phyloP scores from a whole-genome alignment of 1,140 invertebrate genomes.

The Tribolium castaneum region DNA sequence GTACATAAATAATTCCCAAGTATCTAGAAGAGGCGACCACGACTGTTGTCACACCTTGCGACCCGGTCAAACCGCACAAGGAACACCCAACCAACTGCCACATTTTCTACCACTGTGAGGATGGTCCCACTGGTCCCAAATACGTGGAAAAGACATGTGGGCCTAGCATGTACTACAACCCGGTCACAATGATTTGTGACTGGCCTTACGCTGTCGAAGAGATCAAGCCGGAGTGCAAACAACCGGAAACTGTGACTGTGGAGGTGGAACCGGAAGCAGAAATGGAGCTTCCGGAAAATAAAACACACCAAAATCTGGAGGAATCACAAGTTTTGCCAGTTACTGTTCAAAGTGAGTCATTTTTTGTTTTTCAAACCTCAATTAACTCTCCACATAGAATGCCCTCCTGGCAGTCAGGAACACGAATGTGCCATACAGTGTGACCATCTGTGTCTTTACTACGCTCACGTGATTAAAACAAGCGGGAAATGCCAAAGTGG shows the following conservation, averaged over 20 bases:
- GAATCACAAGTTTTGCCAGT: background rate
- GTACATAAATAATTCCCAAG: background rate
- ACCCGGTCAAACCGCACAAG: slow-evolving; percentile 63
- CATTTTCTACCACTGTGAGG: slow-evolving; percentile 71
- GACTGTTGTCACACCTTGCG: slow-evolving; percentile 59
- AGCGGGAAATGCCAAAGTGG: slow-evolving; percentile 64
- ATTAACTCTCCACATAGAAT: slow-evolving; percentile 48
- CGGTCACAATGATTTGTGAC: slow-evolving; percentile 71
- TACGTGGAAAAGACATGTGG: slow-evolving; percentile 71
- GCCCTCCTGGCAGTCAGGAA: slow-evolving; percentile 64
- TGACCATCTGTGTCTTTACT: slow-evolving; percentile 67
- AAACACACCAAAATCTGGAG: no score
- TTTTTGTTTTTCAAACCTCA: background rate
- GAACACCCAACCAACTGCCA: slow-evolving; percentile 70
- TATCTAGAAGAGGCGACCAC: slow-evolving; percentile 18
- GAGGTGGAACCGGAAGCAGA: slow-evolving; percentile 25
- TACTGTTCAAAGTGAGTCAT: background rate
- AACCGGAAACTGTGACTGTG: background rate
- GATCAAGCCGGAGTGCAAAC: slow-evolving; percentile 71
- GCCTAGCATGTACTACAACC: slow-evolving; percentile 71
- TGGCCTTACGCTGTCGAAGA: slow-evolving; percentile 70
- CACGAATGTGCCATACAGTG: slow-evolving; percentile 69
- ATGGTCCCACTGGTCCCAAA: slow-evolving; percentile 59
- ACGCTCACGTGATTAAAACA: slow-evolving; percentile 62
- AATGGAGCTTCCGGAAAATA: background rate